Evolutionary conservation across 2,797 vertebrate species (phyloP).

Genomic region (Anguilla megastoma): DNA sequence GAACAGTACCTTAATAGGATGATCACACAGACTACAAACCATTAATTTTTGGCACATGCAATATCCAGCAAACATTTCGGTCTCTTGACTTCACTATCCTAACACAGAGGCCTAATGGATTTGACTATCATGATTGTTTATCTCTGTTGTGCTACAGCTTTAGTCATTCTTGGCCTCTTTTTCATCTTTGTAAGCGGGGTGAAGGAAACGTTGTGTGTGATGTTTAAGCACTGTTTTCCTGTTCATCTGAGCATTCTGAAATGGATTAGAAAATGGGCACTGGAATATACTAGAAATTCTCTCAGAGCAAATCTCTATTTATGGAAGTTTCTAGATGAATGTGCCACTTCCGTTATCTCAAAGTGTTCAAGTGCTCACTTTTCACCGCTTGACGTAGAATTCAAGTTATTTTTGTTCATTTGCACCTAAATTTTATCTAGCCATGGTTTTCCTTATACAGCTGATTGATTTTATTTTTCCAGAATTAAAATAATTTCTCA

Average conservation of each 20-base stretch:
- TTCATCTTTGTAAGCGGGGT: not conserved
- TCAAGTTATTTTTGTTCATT: not conserved
- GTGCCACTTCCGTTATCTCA: not conserved
- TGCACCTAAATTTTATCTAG: not conserved
- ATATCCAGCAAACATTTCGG: conserved; percentile 18
- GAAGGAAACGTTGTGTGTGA: not conserved
- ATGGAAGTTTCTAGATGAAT: not conserved
- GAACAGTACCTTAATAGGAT: not conserved
- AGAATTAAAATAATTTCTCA: not conserved
- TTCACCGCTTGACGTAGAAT: not conserved
- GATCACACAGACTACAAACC: not conserved
- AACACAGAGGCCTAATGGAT: not conserved
- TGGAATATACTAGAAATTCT: not conserved
- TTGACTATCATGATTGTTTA: not conserved
- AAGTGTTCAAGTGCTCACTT: not conserved
- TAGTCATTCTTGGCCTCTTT: not conserved
- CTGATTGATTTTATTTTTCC: not conserved
- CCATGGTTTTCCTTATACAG: not conserved
- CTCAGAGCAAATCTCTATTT: not conserved
- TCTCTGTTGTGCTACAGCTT: not conserved
- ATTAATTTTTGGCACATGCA: conserved; percentile 3
- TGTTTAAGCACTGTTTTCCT: not conserved
- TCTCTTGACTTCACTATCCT: not conserved
- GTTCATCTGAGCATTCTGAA: not conserved
- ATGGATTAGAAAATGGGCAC: not conserved